Percentiles rank a stretch among this genome's conserved stretches.
These are phyloP conservation scores for Microcaecilia unicolor DNA, from an alignment of 2,797 vertebrate genomes.

Conservation along the genomic window DNA sequence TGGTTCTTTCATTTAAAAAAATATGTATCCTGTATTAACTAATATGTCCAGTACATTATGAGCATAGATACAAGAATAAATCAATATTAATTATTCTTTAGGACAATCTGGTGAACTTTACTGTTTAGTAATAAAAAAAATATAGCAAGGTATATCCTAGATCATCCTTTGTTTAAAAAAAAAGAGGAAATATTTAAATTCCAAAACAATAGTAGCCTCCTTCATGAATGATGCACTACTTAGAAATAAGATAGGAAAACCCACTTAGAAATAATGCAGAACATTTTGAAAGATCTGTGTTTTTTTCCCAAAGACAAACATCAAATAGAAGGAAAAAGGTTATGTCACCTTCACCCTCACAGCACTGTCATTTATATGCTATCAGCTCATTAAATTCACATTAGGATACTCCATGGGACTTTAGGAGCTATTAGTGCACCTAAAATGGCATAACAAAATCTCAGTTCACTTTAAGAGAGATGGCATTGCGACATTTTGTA, in stretches of 20 bases:
- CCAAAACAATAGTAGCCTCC: slow-evolving; percentile 45
- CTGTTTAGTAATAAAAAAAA: slow-evolving; percentile 10
- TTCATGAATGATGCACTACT: slow-evolving; percentile 44
- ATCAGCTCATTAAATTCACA: slow-evolving; percentile 98
- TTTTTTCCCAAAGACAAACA: slow-evolving; percentile 71
- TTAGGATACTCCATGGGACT: slow-evolving; percentile 86
- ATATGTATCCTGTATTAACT: background rate
- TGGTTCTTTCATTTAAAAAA: slow-evolving; percentile 1
- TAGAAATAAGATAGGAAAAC: too few species aligned
- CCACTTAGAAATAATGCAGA: slow-evolving; percentile 40
- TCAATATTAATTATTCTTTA: too few species aligned
- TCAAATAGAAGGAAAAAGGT: slow-evolving; percentile 75
- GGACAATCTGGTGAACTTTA: slow-evolving; percentile 18
- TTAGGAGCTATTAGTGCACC: slow-evolving; percentile 85
- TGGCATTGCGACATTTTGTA: slow-evolving; percentile 79
- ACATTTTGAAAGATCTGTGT: slow-evolving; percentile 53
- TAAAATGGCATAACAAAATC: slow-evolving; percentile 85
- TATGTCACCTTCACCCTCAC: slow-evolving; percentile 90
- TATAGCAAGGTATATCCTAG: background rate
- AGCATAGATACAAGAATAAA: background rate
- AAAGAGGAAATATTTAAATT: slow-evolving; percentile 32
- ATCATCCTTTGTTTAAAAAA: slow-evolving; percentile 1
- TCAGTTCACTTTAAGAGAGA: slow-evolving; percentile 74
- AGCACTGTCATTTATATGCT: slow-evolving; percentile 85
- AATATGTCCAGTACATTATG: background rate